Percentiles rank a stretch among this genome's conserved stretches.
phyloP scores from a whole-genome alignment of 2,888 invertebrate genomes.

The Silvanus unidentatus region DNA sequence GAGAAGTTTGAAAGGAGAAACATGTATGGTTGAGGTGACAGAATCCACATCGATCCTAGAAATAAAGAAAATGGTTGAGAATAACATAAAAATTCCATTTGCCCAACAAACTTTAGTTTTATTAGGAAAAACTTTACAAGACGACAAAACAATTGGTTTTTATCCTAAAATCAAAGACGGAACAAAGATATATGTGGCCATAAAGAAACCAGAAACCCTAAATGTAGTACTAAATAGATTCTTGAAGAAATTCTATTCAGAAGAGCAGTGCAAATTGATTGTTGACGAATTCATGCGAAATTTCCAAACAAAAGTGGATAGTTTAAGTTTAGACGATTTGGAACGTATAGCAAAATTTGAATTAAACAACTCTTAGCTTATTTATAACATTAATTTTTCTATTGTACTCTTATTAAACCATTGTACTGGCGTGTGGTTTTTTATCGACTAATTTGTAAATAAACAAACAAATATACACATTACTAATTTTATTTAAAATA shows the following conservation, averaged over 20 bases:
- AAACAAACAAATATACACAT: no score
- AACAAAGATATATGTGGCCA: slow-evolving; percentile 64
- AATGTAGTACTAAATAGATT: slow-evolving; percentile 54
- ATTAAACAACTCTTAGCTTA: slow-evolving; percentile 19
- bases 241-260: slow-evolving; percentile 57
- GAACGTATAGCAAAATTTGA: slow-evolving; percentile 43
- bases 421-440: no score
- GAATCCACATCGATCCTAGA: slow-evolving; percentile 58
- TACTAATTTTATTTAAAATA: no score
- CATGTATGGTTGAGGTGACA: slow-evolving; percentile 60
- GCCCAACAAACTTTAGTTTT: slow-evolving; percentile 65
- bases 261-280: slow-evolving; percentile 58
- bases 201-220: slow-evolving; percentile 62
- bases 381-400: no score
- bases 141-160: slow-evolving; percentile 62
- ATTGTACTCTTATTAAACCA: no score
- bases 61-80: slow-evolving; percentile 62
- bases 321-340: slow-evolving; percentile 44
- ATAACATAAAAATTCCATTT: slow-evolving; percentile 59
- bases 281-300: slow-evolving; percentile 54
- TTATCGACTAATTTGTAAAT: no score
- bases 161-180: slow-evolving; percentile 72
- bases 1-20: slow-evolving; percentile 68
- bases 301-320: slow-evolving; percentile 41
- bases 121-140: slow-evolving; percentile 64